Evolutionary conservation across 2,113 vertebrate species (phyloP).

Genomic region (Ellobius talpinus): DNA sequence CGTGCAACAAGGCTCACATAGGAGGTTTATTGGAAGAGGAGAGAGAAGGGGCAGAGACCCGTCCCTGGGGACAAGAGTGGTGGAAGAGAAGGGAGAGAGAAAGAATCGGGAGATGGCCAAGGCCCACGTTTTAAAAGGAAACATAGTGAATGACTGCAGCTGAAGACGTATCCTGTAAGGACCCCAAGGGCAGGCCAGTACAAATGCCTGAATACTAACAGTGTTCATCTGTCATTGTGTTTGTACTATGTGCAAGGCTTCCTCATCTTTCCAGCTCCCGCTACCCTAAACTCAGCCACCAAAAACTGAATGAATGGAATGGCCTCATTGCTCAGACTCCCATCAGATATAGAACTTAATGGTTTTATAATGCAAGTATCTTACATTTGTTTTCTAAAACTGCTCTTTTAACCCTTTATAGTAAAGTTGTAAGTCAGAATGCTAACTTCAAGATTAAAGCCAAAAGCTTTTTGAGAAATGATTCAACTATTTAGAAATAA

Average conservation of each 20-base stretch:
- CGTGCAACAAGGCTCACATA: too few relatives aligned
- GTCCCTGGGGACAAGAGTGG: too few relatives aligned
- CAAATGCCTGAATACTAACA: too few relatives aligned
- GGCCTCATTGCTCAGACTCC: not conserved
- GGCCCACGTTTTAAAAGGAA: too few relatives aligned
- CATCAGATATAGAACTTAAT: constrained; percentile 5
- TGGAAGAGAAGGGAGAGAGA: too few relatives aligned
- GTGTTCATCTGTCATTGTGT: not conserved
- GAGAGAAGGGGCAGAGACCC: too few relatives aligned
- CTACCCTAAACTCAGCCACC: constrained; percentile 42
- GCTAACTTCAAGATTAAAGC: constrained; percentile 38
- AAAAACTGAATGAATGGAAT: not conserved
- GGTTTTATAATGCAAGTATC: not conserved
- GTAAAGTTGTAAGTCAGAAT: constrained; percentile 15
- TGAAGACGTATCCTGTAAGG: too few relatives aligned
- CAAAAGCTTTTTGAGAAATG: constrained; percentile 59
- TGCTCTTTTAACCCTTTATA: constrained; percentile 21
- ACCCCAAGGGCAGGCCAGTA: too few relatives aligned
- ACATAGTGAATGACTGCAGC: too few relatives aligned
- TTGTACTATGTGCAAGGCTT: not conserved
- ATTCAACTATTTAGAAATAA: constrained; percentile 16
- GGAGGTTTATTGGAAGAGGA: too few relatives aligned
- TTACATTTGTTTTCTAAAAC: constrained; percentile 42
- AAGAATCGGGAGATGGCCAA: too few relatives aligned
- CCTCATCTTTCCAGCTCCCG: not conserved